Conservation (phyloP, 2,797 vertebrate species). For the Neosalanx taihuensis region DNA sequence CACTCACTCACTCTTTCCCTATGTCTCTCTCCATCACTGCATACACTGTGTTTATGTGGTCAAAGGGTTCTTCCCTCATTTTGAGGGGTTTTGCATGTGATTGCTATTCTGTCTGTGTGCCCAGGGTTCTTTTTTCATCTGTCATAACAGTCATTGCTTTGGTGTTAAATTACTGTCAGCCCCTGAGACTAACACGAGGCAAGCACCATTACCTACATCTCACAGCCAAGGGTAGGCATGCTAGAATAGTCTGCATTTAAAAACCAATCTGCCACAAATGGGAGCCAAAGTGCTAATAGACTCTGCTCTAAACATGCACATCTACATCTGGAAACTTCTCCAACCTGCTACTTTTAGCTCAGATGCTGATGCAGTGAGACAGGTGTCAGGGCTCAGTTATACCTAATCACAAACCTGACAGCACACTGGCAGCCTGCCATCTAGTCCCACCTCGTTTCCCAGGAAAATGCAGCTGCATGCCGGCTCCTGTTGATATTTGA, state of each 20-base stretch:
- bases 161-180: constrained; percentile 49
- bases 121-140: constrained; percentile 9
- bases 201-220: constrained; percentile 33
- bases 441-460: background rate
- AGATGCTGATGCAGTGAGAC: constrained; percentile 40
- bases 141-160: constrained; percentile 41
- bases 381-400: constrained; percentile 48
- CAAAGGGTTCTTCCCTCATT: background rate
- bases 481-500: constrained; percentile 29
- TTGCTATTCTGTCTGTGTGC: constrained; percentile 12
- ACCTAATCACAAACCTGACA: constrained; percentile 42
- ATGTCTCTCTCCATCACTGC: background rate
- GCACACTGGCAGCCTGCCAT: constrained; percentile 41
- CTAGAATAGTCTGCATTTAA: constrained; percentile 11
- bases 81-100: background rate
- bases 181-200: constrained; percentile 26
- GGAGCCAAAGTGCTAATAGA: constrained; percentile 21
- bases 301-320: constrained; percentile 29
- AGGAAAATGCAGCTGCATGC: background rate
- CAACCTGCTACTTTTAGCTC: constrained; percentile 12
- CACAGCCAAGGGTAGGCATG: constrained; percentile 22
- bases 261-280: constrained; percentile 28
- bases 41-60: background rate
- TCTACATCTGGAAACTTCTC: background rate
- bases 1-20: background rate